Evolutionary conservation across 2,888 invertebrate species (phyloP).

Genomic region (Endotricha flammealis): DNA sequence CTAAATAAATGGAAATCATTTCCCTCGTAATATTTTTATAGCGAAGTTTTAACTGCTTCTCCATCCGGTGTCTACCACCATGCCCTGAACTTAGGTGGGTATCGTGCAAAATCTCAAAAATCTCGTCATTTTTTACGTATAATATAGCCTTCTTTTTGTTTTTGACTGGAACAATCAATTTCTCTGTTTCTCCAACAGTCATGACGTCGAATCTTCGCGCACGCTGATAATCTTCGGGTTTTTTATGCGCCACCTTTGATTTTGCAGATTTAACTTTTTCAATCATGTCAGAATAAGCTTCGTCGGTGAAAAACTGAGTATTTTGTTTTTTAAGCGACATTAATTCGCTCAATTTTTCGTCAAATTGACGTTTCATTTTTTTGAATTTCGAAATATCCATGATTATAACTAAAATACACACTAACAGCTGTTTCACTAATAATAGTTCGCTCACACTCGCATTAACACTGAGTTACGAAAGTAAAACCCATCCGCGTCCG

Average conservation of each 20-base stretch:
- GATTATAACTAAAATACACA: neutral
- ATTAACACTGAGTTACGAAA: too few species aligned
- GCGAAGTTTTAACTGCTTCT: constrained; percentile 13
- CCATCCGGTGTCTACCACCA: constrained; percentile 18
- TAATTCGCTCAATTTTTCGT: constrained; percentile 6
- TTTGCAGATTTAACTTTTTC: constrained; percentile 15
- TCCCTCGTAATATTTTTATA: constrained; percentile 23
- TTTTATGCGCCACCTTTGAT: constrained; percentile 13
- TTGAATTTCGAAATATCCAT: neutral
- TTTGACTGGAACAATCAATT: constrained; percentile 19
- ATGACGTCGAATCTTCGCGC: constrained; percentile 19
- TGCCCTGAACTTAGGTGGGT: constrained; percentile 12
- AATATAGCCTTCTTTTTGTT: neutral
- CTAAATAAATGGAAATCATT: constrained; percentile 19
- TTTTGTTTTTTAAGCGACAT: constrained; percentile 15
- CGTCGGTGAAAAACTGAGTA: constrained; percentile 16
- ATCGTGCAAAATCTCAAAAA: constrained; percentile 1
- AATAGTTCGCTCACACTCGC: too few species aligned
- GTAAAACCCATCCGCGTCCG: too few species aligned
- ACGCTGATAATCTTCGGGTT: constrained; percentile 20
- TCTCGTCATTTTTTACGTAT: neutral
- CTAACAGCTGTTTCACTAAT: too few species aligned
- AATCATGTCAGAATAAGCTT: constrained; percentile 12
- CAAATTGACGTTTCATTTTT: constrained; percentile 2
- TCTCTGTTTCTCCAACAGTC: constrained; percentile 16